A percentile compares a stretch with the other conserved stretches of the same genome.
phyloP scores from a whole-genome alignment of 2,797 vertebrate species.

The Phyllotis vaccarum region DNA sequence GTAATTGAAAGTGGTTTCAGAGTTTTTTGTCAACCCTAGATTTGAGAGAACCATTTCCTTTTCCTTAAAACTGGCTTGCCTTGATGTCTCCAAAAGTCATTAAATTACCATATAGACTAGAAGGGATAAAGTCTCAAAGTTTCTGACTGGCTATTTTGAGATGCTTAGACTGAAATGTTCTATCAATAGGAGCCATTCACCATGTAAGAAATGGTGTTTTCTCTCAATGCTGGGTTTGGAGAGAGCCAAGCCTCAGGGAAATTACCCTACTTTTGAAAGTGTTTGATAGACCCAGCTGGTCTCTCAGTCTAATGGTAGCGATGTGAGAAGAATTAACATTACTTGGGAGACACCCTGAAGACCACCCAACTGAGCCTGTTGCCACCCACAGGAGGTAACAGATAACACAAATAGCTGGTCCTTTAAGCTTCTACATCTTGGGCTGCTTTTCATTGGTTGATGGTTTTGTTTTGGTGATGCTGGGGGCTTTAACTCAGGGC shows the following conservation, averaged over 20 bases:
- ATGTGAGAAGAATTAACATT: not conserved
- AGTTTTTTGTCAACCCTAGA: not conserved
- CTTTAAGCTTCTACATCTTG: not conserved
- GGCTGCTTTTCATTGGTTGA: not conserved
- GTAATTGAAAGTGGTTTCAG: not conserved
- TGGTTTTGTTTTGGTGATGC: not conserved
- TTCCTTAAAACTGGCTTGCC: not conserved
- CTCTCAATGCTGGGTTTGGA: not conserved
- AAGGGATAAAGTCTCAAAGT: not conserved
- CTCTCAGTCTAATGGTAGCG: not conserved
- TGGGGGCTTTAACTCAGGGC: not conserved
- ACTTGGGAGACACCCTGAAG: not conserved
- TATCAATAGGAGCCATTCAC: not conserved
- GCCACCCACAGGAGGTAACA: not conserved
- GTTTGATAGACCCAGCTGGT: not conserved
- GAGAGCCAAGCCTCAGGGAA: not conserved
- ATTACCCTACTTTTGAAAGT: not conserved
- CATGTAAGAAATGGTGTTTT: not conserved
- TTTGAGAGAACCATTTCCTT: not conserved
- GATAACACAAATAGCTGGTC: not conserved
- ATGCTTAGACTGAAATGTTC: not conserved
- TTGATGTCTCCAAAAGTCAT: not conserved
- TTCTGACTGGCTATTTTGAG: not conserved
- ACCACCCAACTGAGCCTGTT: not conserved
- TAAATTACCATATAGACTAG: not conserved